Evolutionary conservation across 2,113 vertebrate genomes (phyloP), one percentile per base, ranked within the genome.

Genomic region (Paratilapia polleni): DNA sequence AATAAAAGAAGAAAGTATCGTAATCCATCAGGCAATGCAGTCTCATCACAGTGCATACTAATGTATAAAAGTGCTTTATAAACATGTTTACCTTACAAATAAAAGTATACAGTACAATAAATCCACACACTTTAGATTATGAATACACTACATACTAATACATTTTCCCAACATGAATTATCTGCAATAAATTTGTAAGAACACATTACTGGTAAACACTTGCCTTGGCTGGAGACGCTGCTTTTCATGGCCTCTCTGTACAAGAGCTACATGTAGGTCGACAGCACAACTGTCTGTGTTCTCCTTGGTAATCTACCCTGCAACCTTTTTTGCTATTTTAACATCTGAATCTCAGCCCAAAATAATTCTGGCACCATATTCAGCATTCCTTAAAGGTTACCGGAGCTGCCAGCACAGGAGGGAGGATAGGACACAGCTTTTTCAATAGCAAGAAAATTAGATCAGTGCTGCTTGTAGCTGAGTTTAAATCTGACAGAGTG

Each of bases 321-420:
- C 86, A 89, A 94, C 86, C 49, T 91, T 94, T 92, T 93, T 88
- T 91, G 87, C 95, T 95, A 94, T 95, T 95, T 96, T 94, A 94
- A 94, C 91, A 91, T 93, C 89, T 92, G 93, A 94, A 93, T 90
- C 88, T 86, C 85, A 63, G 88, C 93, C 91, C 88, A 92, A 93
- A 92, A 94, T 95, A 94, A 87, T 92, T 84, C 90, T 94, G 92
- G 91, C 94, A 92, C 89, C 94, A 88, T 94, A 91, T 68, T 87
- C 87, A 87, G 80, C 82, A 89, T 94, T 94, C 89, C 91, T 91
- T 87, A 86, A 87, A 92, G 90, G 91, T 92, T 92, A 94, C 77
- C 85, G 63, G 83, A 89, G 92, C 92, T 85, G 62, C 82, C 81
- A 90, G 82, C 82, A 77, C 84, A 78, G 87, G 63, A 88, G 85